These are phyloP conservation scores for Oryzias javanicus DNA, from an alignment of 2,113 vertebrate genomes.

Conservation along the genomic window DNA sequence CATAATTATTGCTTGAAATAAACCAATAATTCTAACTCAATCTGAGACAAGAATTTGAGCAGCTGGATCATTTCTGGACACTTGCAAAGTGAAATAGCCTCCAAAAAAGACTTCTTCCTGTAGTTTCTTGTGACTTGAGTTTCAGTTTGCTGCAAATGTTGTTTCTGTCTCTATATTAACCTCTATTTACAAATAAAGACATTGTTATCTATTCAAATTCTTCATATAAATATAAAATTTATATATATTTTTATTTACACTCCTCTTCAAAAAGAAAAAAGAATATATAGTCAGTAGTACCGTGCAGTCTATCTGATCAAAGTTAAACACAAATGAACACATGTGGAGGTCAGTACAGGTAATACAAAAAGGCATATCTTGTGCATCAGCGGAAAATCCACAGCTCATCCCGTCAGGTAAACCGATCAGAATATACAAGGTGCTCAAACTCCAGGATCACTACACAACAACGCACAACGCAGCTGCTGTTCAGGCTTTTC, in stretches of 20 bases:
- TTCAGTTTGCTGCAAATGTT: background rate
- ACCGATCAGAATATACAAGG: slow-evolving; percentile 15
- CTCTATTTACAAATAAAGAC: slow-evolving; percentile 54
- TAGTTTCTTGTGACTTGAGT: too few species aligned
- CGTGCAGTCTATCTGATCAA: slow-evolving; percentile 44
- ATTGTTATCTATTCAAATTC: slow-evolving; percentile 47
- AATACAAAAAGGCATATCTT: slow-evolving; percentile 41
- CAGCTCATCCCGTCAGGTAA: slow-evolving; percentile 12
- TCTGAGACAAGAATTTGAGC: too few species aligned
- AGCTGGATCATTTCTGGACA: too few species aligned
- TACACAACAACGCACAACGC: background rate
- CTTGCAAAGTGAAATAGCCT: too few species aligned
- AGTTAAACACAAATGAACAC: slow-evolving; percentile 58
- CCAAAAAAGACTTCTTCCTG: too few species aligned
- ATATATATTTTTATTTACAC: slow-evolving; percentile 73
- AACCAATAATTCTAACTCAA: too few species aligned
- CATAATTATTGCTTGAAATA: too few species aligned
- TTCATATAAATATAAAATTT: slow-evolving; percentile 71
- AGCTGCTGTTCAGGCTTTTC: slow-evolving; percentile 28
- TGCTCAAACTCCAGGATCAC: slow-evolving; percentile 18
- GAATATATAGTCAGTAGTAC: slow-evolving; percentile 49
- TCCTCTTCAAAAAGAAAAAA: slow-evolving; percentile 41
- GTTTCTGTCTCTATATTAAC: slow-evolving; percentile 37
- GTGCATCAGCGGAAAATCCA: slow-evolving; percentile 15
- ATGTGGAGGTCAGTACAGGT: slow-evolving; percentile 63